phyloP scores from a whole-genome alignment of 2,113 vertebrate genomes.

The Cottus gobio region DNA sequence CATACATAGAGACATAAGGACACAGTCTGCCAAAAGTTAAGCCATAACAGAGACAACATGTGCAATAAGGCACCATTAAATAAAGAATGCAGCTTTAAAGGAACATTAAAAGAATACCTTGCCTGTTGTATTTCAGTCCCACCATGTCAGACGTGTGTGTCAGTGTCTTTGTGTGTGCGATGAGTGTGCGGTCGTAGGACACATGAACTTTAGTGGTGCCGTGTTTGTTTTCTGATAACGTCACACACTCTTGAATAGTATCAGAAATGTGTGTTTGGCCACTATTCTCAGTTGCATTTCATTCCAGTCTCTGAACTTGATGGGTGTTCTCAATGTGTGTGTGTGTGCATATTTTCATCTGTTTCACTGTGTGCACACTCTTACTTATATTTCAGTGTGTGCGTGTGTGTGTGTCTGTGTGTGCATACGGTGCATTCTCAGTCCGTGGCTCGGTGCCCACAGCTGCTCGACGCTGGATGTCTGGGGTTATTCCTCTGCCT shows the following conservation, averaged over 20 bases:
- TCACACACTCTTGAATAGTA: conserved; percentile 50
- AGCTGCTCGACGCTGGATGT: conserved; percentile 47
- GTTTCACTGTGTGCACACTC: conserved; percentile 30
- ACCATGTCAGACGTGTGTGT: conserved; percentile 50
- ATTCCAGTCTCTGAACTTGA: conserved; percentile 67
- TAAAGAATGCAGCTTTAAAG: conserved; percentile 58
- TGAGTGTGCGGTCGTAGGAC: conserved; percentile 26
- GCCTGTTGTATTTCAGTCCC: conserved; percentile 60
- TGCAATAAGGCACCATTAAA: conserved; percentile 56
- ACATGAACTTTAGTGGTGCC: conserved; percentile 30
- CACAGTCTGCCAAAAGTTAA: conserved; percentile 45
- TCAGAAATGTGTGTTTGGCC: conserved; percentile 39
- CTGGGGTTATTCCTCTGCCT: conserved; percentile 39
- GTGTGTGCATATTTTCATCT: conserved; percentile 44
- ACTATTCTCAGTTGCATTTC: conserved; percentile 40
- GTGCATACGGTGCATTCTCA: conserved; percentile 35
- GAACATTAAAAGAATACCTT: conserved; percentile 68
- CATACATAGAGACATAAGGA: conserved; percentile 4
- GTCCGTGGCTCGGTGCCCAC: conserved; percentile 44
- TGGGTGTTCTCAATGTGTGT: conserved; percentile 69
- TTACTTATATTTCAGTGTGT: conserved; percentile 39
- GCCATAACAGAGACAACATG: conserved; percentile 70
- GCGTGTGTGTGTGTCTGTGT: conserved; percentile 34
- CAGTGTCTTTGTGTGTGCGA: conserved; percentile 48
- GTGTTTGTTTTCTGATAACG: conserved; percentile 66